Percentiles rank a stretch among this genome's conserved stretches.
Conservation (phyloP, 2,888 invertebrate species). For the Onthophagus sagittarius region DNA sequence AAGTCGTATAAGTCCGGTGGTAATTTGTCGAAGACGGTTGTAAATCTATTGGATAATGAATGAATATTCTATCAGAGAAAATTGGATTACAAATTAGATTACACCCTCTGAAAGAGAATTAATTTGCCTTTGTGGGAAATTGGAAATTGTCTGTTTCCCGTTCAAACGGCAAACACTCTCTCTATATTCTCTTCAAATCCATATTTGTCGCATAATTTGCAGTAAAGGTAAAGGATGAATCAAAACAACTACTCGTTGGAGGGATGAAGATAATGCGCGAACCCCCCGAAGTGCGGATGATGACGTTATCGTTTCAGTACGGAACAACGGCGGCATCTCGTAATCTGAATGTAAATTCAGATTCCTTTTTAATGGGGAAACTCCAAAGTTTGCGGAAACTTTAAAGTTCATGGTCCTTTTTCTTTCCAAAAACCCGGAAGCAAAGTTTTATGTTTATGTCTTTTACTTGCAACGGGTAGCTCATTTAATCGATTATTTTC, state of each 20-base stretch:
- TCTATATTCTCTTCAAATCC: neutral
- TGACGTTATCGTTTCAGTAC: neutral
- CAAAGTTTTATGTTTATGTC: neutral
- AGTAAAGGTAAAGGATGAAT: neutral
- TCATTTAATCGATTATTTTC: neutral
- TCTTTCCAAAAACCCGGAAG: neutral
- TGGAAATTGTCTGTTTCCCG: neutral
- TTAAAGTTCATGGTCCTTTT: neutral
- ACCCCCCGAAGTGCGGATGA: neutral
- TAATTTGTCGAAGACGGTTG: neutral
- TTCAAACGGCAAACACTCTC: neutral
- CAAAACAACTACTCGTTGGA: neutral
- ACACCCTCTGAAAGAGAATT: neutral
- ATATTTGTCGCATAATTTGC: neutral
- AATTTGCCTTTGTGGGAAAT: neutral
- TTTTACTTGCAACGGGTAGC: neutral
- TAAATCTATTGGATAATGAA: neutral
- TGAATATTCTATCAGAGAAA: neutral
- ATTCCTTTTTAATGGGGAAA: neutral
- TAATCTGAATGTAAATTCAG: neutral
- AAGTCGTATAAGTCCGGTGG: neutral
- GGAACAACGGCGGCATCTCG: neutral
- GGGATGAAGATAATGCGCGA: neutral
- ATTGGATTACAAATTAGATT: neutral
- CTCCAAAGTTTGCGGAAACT: neutral